Evolutionary conservation across 2,888 invertebrate genomes (phyloP), one percentile per base, ranked within the genome.

Genomic region (Calameuta pallipes): DNA sequence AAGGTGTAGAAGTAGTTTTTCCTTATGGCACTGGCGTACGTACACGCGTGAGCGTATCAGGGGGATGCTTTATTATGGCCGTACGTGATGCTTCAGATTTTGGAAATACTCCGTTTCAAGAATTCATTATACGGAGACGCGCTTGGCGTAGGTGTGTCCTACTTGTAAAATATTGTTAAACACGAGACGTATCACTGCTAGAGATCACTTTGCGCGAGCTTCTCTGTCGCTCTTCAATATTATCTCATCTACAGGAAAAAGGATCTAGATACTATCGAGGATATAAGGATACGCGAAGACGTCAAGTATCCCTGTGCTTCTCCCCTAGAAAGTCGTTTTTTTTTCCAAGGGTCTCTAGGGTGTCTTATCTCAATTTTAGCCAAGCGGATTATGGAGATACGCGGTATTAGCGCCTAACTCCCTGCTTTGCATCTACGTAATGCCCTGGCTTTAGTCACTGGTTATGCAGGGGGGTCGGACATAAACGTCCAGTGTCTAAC

Each of bases 341-440:
- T 33, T 23, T 56, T 2, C 23, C 56, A 23, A 15, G 15, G 56
- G 23, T 71, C 34, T 31, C 71, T 12, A 71, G 31, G 71, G 71
- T 71, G 74, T 79, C 78, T 78, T 80, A 77, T 78, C 82, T 82
- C 78, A 82, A 82, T 82, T 82, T 82, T 80, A 82, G 76, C 79
- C 80, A 75, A 80, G 76, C 76, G 81, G 82, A 82, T 82, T 82
- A 82, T 82, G 82, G 79, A 82, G 80, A 82, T 82, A 78, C 78
- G 79, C 78, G 74, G 81, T 82, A 80, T 82, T 81, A 82, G 81
- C 78, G 80, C 80, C 82, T 80, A 82, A 82, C 80, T 81, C 80
- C 80, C 82, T 79, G 80, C 82, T 82, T 82, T 82, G 82, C 82
- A 82, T 82, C 82, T 78, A 79, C 80, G 80, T 79, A 80, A 82